Evolutionary conservation across 2,888 invertebrate species (phyloP).

Genomic region (Drosophila sordidula): DNA sequence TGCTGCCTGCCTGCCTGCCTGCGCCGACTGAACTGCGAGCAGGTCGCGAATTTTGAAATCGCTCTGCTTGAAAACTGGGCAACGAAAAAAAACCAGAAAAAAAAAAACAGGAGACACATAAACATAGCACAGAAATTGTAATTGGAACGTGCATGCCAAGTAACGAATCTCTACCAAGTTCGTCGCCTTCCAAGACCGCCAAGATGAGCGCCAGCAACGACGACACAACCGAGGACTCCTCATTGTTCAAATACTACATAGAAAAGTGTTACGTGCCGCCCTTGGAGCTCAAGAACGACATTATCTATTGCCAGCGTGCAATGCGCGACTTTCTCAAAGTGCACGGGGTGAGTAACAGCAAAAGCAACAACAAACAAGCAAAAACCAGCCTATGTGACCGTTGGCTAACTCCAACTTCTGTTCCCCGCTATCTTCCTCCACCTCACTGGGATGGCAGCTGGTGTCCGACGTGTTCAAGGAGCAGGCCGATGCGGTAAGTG

Average conservation of each 20-base stretch:
- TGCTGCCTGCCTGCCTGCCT: constrained; percentile 20
- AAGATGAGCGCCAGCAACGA: constrained; percentile 45
- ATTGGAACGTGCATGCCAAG: constrained; percentile 11
- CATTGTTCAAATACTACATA: constrained; percentile 70
- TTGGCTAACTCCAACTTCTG: constrained; percentile 27
- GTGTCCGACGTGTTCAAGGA: constrained; percentile 79
- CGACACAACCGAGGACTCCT: constrained; percentile 30
- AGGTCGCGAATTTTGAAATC: constrained; percentile 59
- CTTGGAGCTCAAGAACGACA: constrained; percentile 82
- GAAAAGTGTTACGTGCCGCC: constrained; percentile 80
- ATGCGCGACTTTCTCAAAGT: constrained; percentile 82
- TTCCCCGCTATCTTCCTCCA: constrained; percentile 5
- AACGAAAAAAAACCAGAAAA: not conserved
- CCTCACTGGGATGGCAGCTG: constrained; percentile 54
- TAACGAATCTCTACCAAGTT: constrained; percentile 30
- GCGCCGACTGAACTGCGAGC: constrained; percentile 42
- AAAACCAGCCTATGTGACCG: constrained; percentile 31
- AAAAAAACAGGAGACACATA: constrained; percentile 2
- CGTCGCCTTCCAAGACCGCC: constrained; percentile 16
- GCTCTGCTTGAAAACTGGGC: constrained; percentile 6
- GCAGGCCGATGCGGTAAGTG: constrained; percentile 79
- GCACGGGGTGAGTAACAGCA: constrained; percentile 79
- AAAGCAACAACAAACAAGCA: constrained; percentile 5
- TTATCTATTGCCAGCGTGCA: constrained; percentile 84
- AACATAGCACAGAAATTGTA: not conserved